Conservation (phyloP, 30 jellyfish, hydroid and myxozoan genomes). For the Pelagia noctiluca region DNA sequence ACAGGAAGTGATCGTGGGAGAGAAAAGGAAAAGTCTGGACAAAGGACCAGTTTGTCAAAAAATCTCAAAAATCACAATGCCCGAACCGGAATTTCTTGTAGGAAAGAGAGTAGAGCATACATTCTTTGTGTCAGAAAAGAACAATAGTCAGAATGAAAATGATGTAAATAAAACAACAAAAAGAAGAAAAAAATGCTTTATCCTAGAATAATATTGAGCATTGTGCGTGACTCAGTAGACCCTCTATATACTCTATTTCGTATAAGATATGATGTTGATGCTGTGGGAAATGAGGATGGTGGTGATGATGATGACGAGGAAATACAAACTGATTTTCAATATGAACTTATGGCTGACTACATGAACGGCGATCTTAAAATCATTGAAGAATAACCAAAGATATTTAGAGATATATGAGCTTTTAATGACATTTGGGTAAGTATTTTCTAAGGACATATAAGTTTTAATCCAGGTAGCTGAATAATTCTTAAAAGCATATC, state of each 20-base stretch:
- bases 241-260: constrained; percentile 20
- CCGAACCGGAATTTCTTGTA: constrained; percentile 3
- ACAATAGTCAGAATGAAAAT: background rate
- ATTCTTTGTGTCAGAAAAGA: background rate
- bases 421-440: no score
- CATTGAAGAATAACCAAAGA: background rate
- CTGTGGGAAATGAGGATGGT: background rate
- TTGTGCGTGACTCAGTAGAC: constrained; percentile 22
- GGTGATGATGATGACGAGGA: constrained; percentile 30
- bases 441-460: no score
- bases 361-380: constrained; percentile 10
- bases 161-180: no score
- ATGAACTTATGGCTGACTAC: constrained; percentile 10
- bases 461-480: no score
- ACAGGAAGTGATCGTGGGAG: background rate
- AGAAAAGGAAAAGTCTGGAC: background rate
- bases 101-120: constrained; percentile 28
- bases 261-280: constrained; percentile 16
- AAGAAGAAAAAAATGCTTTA: background rate
- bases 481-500: no score
- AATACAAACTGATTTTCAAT: constrained; percentile 22
- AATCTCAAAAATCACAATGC: no score
- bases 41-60: no score
- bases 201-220: constrained; percentile 4
- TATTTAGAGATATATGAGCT: no score